phyloP scores from a whole-genome alignment of 2,113 vertebrate species.

The Butorides virescens region DNA sequence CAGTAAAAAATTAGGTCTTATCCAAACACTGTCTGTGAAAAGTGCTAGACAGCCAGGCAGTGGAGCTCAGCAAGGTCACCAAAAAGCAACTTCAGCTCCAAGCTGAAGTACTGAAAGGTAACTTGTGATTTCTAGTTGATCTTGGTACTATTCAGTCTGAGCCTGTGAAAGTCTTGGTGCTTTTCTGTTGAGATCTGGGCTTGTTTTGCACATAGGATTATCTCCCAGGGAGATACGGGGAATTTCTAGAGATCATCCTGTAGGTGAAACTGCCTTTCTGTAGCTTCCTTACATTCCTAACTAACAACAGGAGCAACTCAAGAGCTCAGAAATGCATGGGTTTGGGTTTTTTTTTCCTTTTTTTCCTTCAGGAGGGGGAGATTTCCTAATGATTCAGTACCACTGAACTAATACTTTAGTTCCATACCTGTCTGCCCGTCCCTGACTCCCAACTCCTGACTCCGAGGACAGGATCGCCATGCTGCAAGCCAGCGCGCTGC shows the following conservation, averaged over 20 bases:
- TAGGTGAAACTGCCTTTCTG: not conserved
- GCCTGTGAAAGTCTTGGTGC: not conserved
- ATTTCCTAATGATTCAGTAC: not conserved
- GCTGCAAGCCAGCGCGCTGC: not conserved
- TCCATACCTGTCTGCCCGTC: not conserved
- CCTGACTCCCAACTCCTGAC: not conserved
- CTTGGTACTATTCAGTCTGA: not conserved
- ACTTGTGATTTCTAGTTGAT: not conserved
- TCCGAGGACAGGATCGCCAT: rapidly evolving
- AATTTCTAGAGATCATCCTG: not conserved
- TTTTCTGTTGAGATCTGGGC: not conserved
- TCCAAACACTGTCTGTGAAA: not conserved
- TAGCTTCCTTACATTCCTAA: not conserved
- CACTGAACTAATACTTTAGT: not conserved
- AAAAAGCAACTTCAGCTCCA: not conserved
- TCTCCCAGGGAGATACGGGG: not conserved
- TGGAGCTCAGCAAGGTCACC: not conserved
- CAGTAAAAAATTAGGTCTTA: not conserved
- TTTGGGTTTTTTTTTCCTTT: not conserved
- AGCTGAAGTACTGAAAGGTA: not conserved
- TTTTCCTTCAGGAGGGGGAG: not conserved
- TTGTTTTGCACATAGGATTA: not conserved
- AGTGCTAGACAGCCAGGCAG: not conserved
- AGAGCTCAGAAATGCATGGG: not conserved
- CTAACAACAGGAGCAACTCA: not conserved